Conservation (phyloP, 92 coral and sea anemone species). For the Porites lobata region DNA sequence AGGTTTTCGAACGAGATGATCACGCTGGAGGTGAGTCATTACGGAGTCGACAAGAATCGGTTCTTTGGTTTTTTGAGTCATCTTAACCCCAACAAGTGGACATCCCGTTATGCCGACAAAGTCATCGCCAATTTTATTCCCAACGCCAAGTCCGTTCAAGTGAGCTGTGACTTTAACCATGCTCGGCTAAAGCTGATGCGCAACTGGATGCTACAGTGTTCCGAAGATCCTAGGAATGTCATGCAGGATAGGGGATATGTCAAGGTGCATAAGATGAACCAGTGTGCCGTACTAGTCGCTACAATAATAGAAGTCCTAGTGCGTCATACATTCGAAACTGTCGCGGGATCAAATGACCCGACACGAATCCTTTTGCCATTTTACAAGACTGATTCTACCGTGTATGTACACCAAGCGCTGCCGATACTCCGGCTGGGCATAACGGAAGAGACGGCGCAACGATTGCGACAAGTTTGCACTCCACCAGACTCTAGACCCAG, state of each 20-base stretch:
- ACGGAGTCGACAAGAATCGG: background rate
- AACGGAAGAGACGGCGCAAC: background rate
- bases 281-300: background rate
- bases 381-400: background rate
- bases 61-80: slow-evolving; percentile 12
- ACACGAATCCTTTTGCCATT: background rate
- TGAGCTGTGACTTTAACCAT: slow-evolving; percentile 14
- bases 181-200: slow-evolving; percentile 8
- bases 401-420: slow-evolving; percentile 14
- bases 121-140: background rate
- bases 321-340: background rate
- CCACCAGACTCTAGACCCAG: background rate
- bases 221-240: background rate
- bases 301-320: slow-evolving; percentile 1
- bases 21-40: background rate
- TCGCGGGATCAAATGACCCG: background rate
- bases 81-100: background rate
- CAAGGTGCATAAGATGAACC: background rate
- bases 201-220: background rate
- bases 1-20: background rate
- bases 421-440: slow-evolving; percentile 1
- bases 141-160: background rate
- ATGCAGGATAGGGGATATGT: background rate
- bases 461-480: background rate
- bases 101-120: background rate